Percentiles rank a stretch among this genome's conserved stretches.
Evolutionary conservation across 2,888 invertebrate species (phyloP).

Genomic region (Melangyna quadrimaculata): DNA sequence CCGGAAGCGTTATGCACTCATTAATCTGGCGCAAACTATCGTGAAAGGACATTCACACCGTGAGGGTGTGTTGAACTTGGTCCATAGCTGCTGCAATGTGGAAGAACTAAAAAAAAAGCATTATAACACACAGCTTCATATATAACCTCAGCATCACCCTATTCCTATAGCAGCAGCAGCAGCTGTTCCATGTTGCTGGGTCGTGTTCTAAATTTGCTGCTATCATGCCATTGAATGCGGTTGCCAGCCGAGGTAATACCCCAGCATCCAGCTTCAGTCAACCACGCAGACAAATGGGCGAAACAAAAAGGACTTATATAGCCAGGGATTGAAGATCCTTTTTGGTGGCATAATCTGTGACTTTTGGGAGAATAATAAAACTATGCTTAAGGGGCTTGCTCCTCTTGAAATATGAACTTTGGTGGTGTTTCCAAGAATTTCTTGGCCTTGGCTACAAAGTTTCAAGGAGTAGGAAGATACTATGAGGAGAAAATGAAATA

Average conservation of each 20-base stretch:
- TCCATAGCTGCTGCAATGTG: constrained; percentile 25
- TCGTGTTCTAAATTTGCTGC: constrained; percentile 46
- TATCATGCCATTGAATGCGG: constrained; percentile 47
- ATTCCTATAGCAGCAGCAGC: neutral
- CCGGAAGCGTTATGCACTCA: constrained; percentile 67
- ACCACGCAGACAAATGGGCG: neutral
- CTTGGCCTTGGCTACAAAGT: constrained; percentile 37
- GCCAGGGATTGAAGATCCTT: neutral
- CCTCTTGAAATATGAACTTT: neutral
- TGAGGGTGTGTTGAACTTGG: constrained; percentile 71
- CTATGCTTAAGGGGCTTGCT: neutral
- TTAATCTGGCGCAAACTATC: constrained; percentile 67
- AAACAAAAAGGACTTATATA: neutral
- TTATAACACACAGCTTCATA: neutral
- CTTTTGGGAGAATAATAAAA: constrained; percentile 2
- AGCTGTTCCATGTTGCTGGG: constrained; percentile 37
- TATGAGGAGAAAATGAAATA: constrained; percentile 7
- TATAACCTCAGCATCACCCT: neutral
- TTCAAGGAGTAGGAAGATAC: neutral
- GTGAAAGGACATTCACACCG: constrained; percentile 69
- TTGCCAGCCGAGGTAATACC: constrained; percentile 24
- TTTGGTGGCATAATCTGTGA: constrained; percentile 38
- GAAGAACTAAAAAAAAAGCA: neutral
- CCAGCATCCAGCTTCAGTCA: neutral
- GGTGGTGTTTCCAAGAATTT: neutral